Evolutionary conservation across 2,888 invertebrate genomes (phyloP).

Genomic region (Synanthedon andrenaeformis): DNA sequence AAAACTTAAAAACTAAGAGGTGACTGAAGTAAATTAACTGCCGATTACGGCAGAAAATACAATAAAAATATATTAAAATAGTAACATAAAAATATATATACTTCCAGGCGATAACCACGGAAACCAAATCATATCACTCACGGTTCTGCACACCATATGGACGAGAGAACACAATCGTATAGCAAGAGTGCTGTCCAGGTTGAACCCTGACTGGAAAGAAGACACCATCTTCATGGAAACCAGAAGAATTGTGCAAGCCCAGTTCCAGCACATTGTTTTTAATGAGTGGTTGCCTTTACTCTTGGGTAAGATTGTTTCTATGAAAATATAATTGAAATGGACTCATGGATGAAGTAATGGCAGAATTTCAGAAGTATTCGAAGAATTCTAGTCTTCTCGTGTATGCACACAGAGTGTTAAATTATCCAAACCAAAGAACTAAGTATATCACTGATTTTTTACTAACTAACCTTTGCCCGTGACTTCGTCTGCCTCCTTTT

Average conservation of each 20-base stretch:
- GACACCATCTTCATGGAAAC: constrained; percentile 80
- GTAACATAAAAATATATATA: not conserved
- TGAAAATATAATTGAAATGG: not conserved
- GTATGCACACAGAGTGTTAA: no score
- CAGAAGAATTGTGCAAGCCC: constrained; percentile 78
- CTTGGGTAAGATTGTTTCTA: constrained; percentile 64
- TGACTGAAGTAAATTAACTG: no score
- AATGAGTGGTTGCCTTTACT: constrained; percentile 84
- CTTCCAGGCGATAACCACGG: constrained; percentile 78
- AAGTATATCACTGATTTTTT: no score
- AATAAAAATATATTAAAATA: no score
- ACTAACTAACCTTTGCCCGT: no score
- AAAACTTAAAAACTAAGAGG: no score
- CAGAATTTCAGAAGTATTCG: no score
- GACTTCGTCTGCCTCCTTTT: no score
- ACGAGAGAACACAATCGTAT: constrained; percentile 86
- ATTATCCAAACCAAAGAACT: no score
- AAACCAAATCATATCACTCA: constrained; percentile 82
- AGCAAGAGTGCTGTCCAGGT: constrained; percentile 67
- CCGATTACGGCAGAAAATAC: no score
- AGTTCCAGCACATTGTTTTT: constrained; percentile 83
- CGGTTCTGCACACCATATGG: constrained; percentile 79
- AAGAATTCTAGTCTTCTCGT: no score
- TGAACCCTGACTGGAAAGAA: constrained; percentile 83
- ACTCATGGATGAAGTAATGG: no score